Conservation (phyloP, 2,113 vertebrate species). For the Pleuronectes platessa region DNA sequence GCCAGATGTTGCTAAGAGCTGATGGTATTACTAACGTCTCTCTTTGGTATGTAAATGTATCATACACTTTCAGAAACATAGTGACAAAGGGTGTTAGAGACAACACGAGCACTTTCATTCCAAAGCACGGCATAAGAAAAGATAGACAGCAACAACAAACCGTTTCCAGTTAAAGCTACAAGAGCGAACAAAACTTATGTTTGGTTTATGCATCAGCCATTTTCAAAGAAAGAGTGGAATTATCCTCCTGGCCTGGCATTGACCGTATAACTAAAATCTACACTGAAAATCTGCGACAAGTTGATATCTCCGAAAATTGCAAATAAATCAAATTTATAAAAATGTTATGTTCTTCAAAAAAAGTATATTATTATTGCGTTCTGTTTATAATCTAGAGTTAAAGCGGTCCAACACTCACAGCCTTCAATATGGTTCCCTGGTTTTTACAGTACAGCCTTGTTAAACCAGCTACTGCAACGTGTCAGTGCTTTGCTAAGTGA, state of each 20-base stretch:
- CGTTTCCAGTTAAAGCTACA: background rate
- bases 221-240: constrained; percentile 13
- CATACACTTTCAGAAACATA: constrained; percentile 2
- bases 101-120: constrained; percentile 7
- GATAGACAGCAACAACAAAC: background rate
- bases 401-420: background rate
- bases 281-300: constrained; percentile 18
- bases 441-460: constrained; percentile 43
- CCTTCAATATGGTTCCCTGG: constrained; percentile 29
- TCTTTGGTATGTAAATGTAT: constrained; percentile 37
- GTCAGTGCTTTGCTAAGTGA: constrained; percentile 64
- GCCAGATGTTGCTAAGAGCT: constrained; percentile 25
- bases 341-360: constrained; percentile 6
- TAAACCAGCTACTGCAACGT: constrained; percentile 31
- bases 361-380: background rate
- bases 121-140: constrained; percentile 1
- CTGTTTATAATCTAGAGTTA: constrained; percentile 5
- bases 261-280: constrained; percentile 15
- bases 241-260: constrained; percentile 7
- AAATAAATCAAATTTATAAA: constrained; percentile 23
- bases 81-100: constrained; percentile 1
- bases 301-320: constrained; percentile 20
- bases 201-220: background rate
- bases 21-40: constrained; percentile 1
- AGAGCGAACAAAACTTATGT: background rate